phyloP scores from a whole-genome alignment of 2,797 vertebrate species.

The Pipistrellus pygmaeus region DNA sequence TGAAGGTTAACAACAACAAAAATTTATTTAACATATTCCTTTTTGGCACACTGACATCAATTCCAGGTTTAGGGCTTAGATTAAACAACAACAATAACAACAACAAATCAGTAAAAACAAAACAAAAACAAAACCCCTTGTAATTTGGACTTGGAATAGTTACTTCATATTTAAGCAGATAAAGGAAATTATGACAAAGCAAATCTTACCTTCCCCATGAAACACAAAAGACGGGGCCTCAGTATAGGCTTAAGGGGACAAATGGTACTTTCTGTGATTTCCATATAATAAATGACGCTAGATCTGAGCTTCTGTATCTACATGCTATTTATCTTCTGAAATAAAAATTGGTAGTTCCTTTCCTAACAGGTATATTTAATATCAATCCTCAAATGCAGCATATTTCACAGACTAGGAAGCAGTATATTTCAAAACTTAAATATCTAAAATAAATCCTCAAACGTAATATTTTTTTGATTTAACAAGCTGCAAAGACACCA shows the following conservation, averaged over 20 bases:
- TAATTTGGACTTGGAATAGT: not conserved
- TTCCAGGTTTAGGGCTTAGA: not conserved
- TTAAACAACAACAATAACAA: not conserved
- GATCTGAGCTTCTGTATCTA: not conserved
- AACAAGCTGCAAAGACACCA: not conserved
- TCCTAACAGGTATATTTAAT: conserved; percentile 25
- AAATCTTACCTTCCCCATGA: not conserved
- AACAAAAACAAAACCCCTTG: not conserved
- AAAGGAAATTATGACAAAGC: conserved; percentile 33
- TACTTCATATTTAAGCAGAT: conserved; percentile 33
- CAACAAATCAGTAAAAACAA: not conserved
- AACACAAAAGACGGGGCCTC: not conserved
- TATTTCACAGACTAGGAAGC: conserved; percentile 7
- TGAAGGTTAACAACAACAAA: no score
- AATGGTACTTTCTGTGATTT: conserved; percentile 25
- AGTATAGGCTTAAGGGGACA: not conserved
- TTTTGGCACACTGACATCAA: not conserved
- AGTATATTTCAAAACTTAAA: conserved; percentile 48
- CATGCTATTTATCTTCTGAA: not conserved
- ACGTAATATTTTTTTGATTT: not conserved
- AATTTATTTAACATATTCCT: not conserved
- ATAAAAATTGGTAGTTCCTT: conserved; percentile 36
- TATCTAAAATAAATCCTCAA: conserved; percentile 56
- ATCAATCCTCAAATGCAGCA: not conserved
- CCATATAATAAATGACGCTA: not conserved